phyloP scores from a whole-genome alignment of 2,888 invertebrate species.

The Tiphia femorata region DNA sequence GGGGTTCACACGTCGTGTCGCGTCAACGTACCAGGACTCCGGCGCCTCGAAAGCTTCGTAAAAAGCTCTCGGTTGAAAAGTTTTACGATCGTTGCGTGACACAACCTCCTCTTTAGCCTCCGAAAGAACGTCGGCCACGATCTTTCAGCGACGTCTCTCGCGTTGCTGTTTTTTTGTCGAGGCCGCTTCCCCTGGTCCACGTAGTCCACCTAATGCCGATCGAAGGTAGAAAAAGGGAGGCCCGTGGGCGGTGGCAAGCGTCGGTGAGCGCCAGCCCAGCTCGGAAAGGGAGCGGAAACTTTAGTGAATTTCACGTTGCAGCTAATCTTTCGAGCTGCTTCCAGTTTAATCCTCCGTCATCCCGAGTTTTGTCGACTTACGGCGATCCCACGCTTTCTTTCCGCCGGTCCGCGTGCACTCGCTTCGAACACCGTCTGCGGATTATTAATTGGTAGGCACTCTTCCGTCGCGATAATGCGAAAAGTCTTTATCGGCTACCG shows the following conservation, averaged over 20 bases:
- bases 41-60: constrained; percentile 6
- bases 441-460: no score
- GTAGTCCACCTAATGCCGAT: constrained; percentile 31
- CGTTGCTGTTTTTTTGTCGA: constrained; percentile 26
- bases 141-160: constrained; percentile 33
- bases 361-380: constrained; percentile 13
- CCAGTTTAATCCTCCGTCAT: constrained; percentile 33
- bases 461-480: no score
- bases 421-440: no score
- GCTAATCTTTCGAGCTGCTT: constrained; percentile 33
- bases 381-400: no score
- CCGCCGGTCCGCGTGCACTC: no score
- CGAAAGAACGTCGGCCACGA: constrained; percentile 22
- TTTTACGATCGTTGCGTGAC: constrained; percentile 18
- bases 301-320: constrained; percentile 29
- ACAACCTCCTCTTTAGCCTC: constrained; percentile 19
- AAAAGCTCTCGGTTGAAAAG: constrained; percentile 21
- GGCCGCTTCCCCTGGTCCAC: no score
- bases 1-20: constrained; percentile 15
- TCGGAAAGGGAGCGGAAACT: constrained; percentile 21
- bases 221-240: constrained; percentile 8
- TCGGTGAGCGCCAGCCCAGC: neutral
- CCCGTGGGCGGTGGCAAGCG: neutral
- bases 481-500: no score
- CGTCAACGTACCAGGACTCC: neutral